Evolutionary conservation across 2,113 vertebrate species (phyloP), one percentile per base, ranked within the genome.

Genomic region (Morone chrysops): DNA sequence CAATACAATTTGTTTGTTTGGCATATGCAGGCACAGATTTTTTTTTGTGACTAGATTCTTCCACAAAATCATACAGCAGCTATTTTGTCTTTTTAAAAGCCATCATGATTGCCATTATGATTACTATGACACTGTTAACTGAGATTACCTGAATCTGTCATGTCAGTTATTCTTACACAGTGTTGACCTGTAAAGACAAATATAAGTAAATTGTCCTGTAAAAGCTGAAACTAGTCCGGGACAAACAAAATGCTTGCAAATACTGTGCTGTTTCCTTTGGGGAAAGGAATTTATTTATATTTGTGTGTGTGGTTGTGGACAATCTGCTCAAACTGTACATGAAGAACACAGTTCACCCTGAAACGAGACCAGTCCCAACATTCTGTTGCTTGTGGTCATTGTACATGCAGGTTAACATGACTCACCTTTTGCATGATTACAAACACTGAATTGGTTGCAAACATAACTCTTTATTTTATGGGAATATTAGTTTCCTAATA

Each of bases 81-180:
- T 72, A 59, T 47, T 18, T 59, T 25, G 8, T 31, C n/a, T 73
- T 17, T 60, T 72, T 60, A 36, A 60, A 60, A 45, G 66, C 31
- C 31, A 31, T 31, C 31, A 31, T 31, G 47, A 53, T 11, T 25
- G 6, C 22, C 56, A 60, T 25, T 6, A 66, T 65, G 16, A 36
- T 2, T 47, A 47, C 11, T 12, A 47, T 47, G 45, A 31, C 31
- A 50, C 8, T 67, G 43, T 67, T 31, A 66, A 48, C 13, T 48
- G 8, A 16, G 14, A 68, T 5, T 56, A 22, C 51, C 38, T 57
- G 38, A 7, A 56, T 17, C 17, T 43, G 5, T 31, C 31, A 31
- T 31, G 31, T 31, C 31, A 31, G 31, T 31, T 31, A 31, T 31
- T 31, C 31, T 31, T 31, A 31, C 3, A 31, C 31, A 31, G 31